Base-by-base conservation (phyloP, 2,888 invertebrate genomes). In the Andrena trimmerana region DNA sequence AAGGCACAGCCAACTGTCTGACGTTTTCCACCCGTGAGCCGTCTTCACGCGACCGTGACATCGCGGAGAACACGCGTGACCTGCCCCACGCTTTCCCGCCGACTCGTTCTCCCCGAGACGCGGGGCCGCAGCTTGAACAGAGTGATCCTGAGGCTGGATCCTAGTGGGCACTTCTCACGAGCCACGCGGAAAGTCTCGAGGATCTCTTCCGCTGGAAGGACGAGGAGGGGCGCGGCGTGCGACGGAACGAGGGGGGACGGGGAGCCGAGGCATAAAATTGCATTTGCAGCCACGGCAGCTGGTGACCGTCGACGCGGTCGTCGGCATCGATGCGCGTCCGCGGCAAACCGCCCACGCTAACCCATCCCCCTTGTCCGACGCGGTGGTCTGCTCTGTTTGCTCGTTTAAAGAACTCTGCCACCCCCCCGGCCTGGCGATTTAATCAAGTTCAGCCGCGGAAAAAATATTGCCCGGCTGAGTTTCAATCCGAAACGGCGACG, bases 261-360 rank as follows among this genome's bases (percentile, higher is more conserved):
- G 82, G 76, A 89, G 84, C 82, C 76, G 80, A 88, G 80, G 89
- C 85, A 84, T 90, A 90, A 89, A 89, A 89, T 89, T 90, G 84
- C 88, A 84, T 89, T 88, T 88, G 76, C 57, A 42, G 42, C 4
- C 83, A 65, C 63, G 67, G 75, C 84, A 78, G 72, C 78, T 65
- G 79, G 71, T 31, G 75, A 24, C 81, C 62, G 67, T 48, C 75
- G 65, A 54, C 59, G 65, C 57, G 59, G 54, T 33, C 31, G 72
- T 62, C 50, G 57, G 36, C 60, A 29, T 59, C 72, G 57, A 48
- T 57, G 65, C 73, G 68, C 68, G 54, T 33, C 65, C 54, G 85
- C 29, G 62, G 70, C 52, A 68, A 57, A 59, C 66, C 77, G 24
- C 72, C 50, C 27, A 4, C 33, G 31, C 42, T 33, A 42, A 42